Evolutionary conservation across 2,113 vertebrate genomes (phyloP).

Genomic region (Neotoma lepida): DNA sequence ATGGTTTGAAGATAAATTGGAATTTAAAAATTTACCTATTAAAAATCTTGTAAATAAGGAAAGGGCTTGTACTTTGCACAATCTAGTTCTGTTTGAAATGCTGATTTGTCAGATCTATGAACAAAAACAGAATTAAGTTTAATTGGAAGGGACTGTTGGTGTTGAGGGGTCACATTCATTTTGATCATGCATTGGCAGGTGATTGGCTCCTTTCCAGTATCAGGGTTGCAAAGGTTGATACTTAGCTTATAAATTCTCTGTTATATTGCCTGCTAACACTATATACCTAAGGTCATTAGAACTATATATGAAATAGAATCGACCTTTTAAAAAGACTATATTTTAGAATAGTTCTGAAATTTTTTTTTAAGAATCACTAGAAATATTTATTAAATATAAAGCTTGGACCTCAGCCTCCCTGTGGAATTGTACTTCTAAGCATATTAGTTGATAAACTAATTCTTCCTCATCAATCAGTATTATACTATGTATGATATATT

Average conservation of each 20-base stretch:
- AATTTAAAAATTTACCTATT: conserved; percentile 10
- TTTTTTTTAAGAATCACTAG: conserved; percentile 48
- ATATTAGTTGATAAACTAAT: neutral
- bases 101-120: conserved; percentile 22
- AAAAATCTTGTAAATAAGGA: neutral
- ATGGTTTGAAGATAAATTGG: neutral
- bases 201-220: neutral
- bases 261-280: neutral
- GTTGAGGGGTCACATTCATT: conserved; percentile 16
- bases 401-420: neutral
- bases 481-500: neutral
- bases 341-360: neutral
- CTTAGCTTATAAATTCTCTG: neutral
- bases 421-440: neutral
- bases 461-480: neutral
- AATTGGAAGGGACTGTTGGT: neutral
- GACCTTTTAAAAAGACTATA: conserved; percentile 13
- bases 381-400: conserved; percentile 36
- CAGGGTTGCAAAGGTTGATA: neutral
- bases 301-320: conserved; percentile 29
- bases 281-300: neutral
- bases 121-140: conserved; percentile 39
- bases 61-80: neutral
- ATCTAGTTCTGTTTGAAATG: conserved; percentile 44
- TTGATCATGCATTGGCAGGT: neutral